These are phyloP conservation scores for Isotomurus palustris DNA, from an alignment of 2,888 invertebrate species.

Conservation along the genomic window DNA sequence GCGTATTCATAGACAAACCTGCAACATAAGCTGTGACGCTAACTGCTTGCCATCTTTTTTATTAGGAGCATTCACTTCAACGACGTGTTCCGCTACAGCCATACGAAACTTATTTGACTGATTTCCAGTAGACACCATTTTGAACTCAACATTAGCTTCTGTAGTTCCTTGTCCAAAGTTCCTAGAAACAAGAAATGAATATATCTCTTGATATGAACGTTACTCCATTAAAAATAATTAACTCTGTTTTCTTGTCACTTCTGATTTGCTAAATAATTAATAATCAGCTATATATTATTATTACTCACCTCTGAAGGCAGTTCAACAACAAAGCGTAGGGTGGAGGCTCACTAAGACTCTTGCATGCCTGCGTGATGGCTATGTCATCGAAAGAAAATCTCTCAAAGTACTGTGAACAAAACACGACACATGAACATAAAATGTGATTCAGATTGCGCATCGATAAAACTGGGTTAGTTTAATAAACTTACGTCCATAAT, in stretches of 20 bases:
- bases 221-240: not conserved
- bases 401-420: conserved; percentile 70
- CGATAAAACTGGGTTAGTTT: not conserved
- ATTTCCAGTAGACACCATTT: conserved; percentile 79
- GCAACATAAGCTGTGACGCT: conserved; percentile 74
- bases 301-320: conserved; percentile 65
- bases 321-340: conserved; percentile 91
- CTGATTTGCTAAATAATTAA: not conserved
- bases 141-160: conserved; percentile 72
- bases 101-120: conserved; percentile 92
- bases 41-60: conserved; percentile 94
- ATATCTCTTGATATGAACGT: not conserved
- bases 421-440: not conserved
- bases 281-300: not conserved
- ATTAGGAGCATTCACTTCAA: conserved; percentile 67
- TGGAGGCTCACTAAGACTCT: conserved; percentile 91
- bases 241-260: not conserved
- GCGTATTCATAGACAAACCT: conserved; percentile 25
- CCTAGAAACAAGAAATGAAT: conserved; percentile 51
- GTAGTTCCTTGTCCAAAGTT: conserved; percentile 83
- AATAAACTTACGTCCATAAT: conserved; percentile 34
- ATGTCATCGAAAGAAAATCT: conserved; percentile 90
- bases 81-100: conserved; percentile 87
- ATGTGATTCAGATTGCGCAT: too few relatives aligned
- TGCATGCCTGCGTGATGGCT: conserved; percentile 87